A percentile compares a stretch with the other conserved stretches of the same genome.
Conservation (phyloP, 2,888 invertebrate species). For the Rotaria macrura region DNA sequence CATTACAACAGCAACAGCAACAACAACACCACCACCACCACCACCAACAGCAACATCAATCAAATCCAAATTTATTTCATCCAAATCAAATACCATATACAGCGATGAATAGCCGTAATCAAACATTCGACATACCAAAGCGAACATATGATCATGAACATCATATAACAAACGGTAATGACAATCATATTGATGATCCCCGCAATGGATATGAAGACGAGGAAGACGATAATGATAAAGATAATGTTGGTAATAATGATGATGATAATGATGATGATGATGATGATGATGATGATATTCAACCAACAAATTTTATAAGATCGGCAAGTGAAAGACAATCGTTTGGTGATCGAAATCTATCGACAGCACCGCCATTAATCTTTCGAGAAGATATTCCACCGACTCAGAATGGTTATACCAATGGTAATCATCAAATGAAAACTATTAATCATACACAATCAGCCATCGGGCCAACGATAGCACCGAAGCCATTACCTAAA, state of each 20-base stretch:
- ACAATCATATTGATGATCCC: not conserved
- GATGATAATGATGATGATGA: not conserved
- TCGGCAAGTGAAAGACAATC: conserved; percentile 13
- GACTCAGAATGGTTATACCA: not conserved
- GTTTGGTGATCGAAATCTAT: not conserved
- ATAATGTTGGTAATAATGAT: not conserved
- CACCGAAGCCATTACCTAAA: not conserved
- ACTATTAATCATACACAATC: conserved; percentile 1
- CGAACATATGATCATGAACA: not conserved
- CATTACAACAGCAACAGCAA: not conserved
- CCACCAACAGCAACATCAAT: conserved; percentile 8
- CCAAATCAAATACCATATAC: not conserved
- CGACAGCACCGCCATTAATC: not conserved
- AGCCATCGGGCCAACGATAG: not conserved
- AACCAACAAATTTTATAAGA: not conserved
- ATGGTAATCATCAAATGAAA: not conserved
- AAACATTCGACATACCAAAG: conserved; percentile 1
- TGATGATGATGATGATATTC: not conserved
- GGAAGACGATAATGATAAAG: not conserved
- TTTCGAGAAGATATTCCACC: not conserved
- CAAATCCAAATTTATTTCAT: conserved; percentile 1
- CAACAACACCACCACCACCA: not conserved
- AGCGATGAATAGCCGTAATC: not conserved
- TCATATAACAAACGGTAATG: not conserved
- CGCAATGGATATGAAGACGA: not conserved